phyloP scores from a whole-genome alignment of 2,113 vertebrate species.

The Mesembrinibis cayennensis region DNA sequence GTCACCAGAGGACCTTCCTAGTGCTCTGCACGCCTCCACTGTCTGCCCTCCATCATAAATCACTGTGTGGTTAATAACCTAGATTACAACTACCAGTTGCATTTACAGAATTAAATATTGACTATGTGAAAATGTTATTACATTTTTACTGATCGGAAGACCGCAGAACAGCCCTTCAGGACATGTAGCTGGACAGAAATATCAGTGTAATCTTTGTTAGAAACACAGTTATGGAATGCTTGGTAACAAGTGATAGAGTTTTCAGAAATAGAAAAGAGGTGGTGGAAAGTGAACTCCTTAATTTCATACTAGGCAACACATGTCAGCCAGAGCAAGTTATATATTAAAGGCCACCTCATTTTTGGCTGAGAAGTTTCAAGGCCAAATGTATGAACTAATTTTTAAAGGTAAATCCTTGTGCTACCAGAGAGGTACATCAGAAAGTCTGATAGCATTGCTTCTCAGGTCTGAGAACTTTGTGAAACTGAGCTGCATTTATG shows the following conservation, averaged over 20 bases:
- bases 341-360: background rate
- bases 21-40: conserved; percentile 68
- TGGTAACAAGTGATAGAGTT: conserved; percentile 46
- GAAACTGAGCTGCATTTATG: background rate
- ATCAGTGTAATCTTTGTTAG: conserved; percentile 77
- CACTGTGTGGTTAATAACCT: conserved; percentile 82
- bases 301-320: conserved; percentile 33
- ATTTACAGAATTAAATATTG: conserved; percentile 88
- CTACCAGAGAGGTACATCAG: background rate
- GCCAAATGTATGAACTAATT: background rate
- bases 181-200: conserved; percentile 75
- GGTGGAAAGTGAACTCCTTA: conserved; percentile 18
- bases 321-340: background rate
- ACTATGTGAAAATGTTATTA: conserved; percentile 86
- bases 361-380: conserved; percentile 12
- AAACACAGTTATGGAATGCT: conserved; percentile 66
- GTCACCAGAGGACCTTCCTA: conserved; percentile 82
- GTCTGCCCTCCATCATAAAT: conserved; percentile 80
- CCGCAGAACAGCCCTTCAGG: conserved; percentile 73
- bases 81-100: conserved; percentile 85
- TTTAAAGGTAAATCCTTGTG: background rate
- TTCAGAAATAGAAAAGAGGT: conserved; percentile 13
- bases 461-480: background rate
- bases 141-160: conserved; percentile 82
- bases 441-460: background rate